Conservation (phyloP, 2,797 vertebrate genomes). For the Ceryle rudis region DNA sequence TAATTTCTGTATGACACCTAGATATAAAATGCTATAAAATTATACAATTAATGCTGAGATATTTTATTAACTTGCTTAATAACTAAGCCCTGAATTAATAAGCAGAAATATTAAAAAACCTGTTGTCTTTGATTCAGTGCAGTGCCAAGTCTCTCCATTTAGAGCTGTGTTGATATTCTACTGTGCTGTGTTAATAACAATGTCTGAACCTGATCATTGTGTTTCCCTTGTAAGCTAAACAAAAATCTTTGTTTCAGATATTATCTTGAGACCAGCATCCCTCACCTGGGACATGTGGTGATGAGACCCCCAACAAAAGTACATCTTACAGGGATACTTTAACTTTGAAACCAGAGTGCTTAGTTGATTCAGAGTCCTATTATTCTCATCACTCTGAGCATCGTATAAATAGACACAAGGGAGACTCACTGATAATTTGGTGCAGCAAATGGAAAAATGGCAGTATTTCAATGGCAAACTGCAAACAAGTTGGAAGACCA, state of each 20-base stretch:
- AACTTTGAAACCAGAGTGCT: neutral
- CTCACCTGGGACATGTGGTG: neutral
- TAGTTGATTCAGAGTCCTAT: neutral
- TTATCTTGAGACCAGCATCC: neutral
- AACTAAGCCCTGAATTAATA: neutral
- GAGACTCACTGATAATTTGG: neutral
- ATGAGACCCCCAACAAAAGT: constrained; percentile 11
- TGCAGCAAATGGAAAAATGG: constrained; percentile 19
- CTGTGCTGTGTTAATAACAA: neutral
- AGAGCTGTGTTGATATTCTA: neutral
- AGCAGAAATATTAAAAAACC: neutral
- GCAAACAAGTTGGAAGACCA: neutral
- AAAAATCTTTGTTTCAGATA: neutral
- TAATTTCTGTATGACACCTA: neutral
- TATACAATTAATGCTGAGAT: neutral
- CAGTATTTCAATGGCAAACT: neutral
- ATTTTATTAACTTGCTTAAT: neutral
- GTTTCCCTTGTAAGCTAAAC: neutral
- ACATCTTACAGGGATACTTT: constrained; percentile 1
- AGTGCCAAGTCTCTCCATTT: neutral
- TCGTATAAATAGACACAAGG: neutral
- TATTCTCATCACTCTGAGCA: neutral
- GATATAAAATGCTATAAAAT: neutral
- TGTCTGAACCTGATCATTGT: neutral
- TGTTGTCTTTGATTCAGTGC: neutral